Conservation (phyloP, 2,113 vertebrate species). For the Hiodon tergisus region DNA sequence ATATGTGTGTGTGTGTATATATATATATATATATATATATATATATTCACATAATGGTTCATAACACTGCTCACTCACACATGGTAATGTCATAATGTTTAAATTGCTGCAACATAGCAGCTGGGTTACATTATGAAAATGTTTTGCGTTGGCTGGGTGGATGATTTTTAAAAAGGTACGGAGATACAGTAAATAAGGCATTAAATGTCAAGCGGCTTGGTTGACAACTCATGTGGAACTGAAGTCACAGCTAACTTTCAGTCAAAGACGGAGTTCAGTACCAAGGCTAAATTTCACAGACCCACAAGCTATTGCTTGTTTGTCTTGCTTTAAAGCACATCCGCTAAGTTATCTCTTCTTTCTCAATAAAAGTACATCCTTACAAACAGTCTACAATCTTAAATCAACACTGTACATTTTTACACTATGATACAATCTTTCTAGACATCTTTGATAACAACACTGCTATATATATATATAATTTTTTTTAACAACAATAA, state of each 20-base stretch:
- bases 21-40: background rate
- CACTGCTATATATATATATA: background rate
- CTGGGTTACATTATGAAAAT: no score
- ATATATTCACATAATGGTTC: constrained; percentile 3
- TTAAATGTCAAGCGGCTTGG: constrained; percentile 62
- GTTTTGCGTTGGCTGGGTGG: background rate
- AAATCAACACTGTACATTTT: constrained; percentile 41
- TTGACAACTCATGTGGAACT: constrained; percentile 38
- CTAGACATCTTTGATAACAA: background rate
- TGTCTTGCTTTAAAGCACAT: background rate
- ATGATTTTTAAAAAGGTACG: constrained; percentile 46
- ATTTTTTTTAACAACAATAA: background rate
- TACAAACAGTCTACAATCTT: background rate
- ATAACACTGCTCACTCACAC: background rate
- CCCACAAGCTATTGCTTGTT: constrained; percentile 4
- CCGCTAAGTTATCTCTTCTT: background rate
- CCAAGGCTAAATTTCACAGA: constrained; percentile 65
- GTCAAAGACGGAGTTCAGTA: constrained; percentile 54
- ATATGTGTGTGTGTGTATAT: background rate
- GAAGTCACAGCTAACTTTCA: constrained; percentile 58
- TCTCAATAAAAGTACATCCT: no score
- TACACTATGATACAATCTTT: constrained; percentile 29
- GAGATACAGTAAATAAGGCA: constrained; percentile 64
- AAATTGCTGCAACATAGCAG: no score
- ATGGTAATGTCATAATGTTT: no score